Conservation (phyloP, 2,113 vertebrate genomes). For the Cercocebus atys region DNA sequence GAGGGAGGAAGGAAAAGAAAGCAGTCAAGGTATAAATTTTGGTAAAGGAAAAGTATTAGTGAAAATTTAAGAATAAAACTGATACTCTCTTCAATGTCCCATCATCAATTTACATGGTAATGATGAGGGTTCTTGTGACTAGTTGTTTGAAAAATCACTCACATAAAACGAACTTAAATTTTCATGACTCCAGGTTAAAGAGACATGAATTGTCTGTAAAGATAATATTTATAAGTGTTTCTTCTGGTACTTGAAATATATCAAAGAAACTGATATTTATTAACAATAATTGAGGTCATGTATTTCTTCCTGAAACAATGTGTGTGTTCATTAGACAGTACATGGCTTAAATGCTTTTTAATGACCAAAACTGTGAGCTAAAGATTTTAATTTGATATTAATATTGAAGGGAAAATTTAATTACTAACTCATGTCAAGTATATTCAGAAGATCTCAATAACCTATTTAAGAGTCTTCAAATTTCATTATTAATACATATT, state of each 20-base stretch:
- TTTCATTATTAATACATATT: constrained; percentile 20
- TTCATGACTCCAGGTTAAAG: constrained; percentile 5
- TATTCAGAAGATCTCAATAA: constrained; percentile 17
- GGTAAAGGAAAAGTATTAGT: neutral
- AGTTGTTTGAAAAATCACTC: neutral
- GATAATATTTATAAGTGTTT: neutral
- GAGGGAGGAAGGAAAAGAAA: no score
- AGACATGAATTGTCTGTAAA: constrained; percentile 17
- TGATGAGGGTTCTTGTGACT: neutral
- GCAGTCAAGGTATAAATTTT: neutral
- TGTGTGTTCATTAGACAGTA: neutral
- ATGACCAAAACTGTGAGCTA: constrained; percentile 21
- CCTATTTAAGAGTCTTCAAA: neutral
- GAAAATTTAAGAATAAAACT: neutral
- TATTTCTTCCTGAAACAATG: constrained; percentile 41
- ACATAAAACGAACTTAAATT: neutral
- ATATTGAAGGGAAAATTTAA: constrained; percentile 7
- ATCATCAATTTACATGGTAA: neutral
- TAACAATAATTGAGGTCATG: constrained; percentile 29
- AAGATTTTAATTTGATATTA: constrained; percentile 30
- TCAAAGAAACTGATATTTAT: constrained; percentile 27
- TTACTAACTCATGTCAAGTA: neutral
- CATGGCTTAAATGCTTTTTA: neutral
- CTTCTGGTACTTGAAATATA: constrained; percentile 7
- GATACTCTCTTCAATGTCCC: neutral